phyloP scores from a whole-genome alignment of 2,888 invertebrate genomes.

The Ceramica pisi region DNA sequence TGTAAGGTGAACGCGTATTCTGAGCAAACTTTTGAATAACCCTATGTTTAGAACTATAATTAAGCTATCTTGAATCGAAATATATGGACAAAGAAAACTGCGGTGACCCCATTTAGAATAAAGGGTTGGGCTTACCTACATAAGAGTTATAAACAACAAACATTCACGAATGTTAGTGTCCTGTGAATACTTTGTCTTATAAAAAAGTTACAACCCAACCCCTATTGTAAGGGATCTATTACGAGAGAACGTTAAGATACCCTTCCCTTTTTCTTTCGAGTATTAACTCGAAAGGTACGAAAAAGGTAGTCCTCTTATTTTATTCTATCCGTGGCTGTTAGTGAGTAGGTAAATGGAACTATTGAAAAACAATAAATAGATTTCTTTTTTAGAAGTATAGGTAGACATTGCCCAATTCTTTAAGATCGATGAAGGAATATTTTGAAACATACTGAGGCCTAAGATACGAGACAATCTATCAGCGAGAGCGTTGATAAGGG shows the following conservation, averaged over 20 bases:
- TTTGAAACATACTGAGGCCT: too few species aligned
- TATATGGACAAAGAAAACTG: background rate
- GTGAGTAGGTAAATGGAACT: background rate
- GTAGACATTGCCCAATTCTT: too few species aligned
- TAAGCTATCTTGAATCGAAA: too few species aligned
- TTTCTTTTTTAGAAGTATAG: background rate
- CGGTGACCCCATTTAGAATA: background rate
- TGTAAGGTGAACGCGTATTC: too few species aligned
- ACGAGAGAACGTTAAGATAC: constrained; percentile 18
- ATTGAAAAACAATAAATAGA: constrained; percentile 23
- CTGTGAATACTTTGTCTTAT: background rate
- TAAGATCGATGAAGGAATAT: too few species aligned
- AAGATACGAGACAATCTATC: too few species aligned
- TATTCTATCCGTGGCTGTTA: constrained; percentile 7
- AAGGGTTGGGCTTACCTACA: too few species aligned
- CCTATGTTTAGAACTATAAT: too few species aligned
- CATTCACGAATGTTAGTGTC: background rate
- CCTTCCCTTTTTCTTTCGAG: constrained; percentile 38
- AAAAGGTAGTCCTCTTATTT: constrained; percentile 15
- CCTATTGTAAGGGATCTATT: constrained; percentile 19
- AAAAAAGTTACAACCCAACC: constrained; percentile 18
- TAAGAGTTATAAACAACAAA: background rate
- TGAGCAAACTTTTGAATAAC: too few species aligned
- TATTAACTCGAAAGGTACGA: constrained; percentile 28
- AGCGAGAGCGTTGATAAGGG: too few species aligned